Conservation (phyloP, 2,797 vertebrate genomes). For the Cynodonichthys magdalenae region DNA sequence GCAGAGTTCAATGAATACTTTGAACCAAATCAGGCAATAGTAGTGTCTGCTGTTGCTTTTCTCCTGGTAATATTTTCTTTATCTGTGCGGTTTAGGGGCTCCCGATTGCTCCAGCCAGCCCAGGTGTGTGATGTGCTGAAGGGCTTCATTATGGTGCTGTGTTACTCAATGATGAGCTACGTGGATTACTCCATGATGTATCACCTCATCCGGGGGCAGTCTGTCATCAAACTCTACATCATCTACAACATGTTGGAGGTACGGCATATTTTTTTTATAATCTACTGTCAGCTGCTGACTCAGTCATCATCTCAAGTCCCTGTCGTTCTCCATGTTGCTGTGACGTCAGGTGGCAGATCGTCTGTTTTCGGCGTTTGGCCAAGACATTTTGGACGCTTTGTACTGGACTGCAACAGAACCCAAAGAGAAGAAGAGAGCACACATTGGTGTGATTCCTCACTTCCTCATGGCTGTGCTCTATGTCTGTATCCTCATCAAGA, state of each 20-base stretch:
- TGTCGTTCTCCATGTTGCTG: not conserved
- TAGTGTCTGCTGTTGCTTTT: not conserved
- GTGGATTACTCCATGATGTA: constrained; percentile 99
- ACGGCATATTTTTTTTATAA: constrained; percentile 30
- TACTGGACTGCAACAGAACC: constrained; percentile 99
- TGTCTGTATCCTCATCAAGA: constrained; percentile 92
- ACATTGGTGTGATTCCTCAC: constrained; percentile 94
- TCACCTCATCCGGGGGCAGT: constrained; percentile 96
- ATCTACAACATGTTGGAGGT: constrained; percentile 99
- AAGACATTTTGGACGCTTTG: constrained; percentile 96
- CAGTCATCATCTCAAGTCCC: not conserved
- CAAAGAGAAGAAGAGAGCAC: constrained; percentile 92
- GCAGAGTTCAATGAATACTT: constrained; percentile 19
- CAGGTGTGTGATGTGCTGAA: constrained; percentile 97
- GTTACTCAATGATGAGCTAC: constrained; percentile 98
- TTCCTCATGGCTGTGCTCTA: constrained; percentile 98
- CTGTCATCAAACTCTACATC: constrained; percentile 99
- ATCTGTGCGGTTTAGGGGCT: constrained; percentile 85
- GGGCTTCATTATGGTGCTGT: constrained; percentile 92
- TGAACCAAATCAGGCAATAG: not conserved
- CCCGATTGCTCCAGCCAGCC: constrained; percentile 93
- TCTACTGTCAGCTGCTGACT: no score
- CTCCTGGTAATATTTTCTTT: not conserved
- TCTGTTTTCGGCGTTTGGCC: constrained; percentile 96
- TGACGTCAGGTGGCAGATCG: constrained; percentile 87